Base-by-base conservation (phyloP, 2,113 vertebrate genomes). In the Sylvietta virens region DNA sequence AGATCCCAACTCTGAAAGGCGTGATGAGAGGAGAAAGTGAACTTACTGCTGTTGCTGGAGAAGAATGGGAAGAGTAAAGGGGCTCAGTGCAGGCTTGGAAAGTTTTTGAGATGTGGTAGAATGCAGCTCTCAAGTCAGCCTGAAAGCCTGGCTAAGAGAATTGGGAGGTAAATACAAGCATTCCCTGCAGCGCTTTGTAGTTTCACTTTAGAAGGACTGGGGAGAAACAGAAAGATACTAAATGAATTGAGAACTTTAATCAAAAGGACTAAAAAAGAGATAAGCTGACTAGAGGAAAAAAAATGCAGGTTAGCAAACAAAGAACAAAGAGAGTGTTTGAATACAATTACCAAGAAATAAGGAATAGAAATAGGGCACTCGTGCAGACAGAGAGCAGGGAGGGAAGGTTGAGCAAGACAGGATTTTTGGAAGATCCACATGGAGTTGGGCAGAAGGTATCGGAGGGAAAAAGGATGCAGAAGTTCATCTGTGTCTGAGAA, bases 221-320 rank as follows among this genome's bases (percentile, higher is more conserved):
- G 79, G 95, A 89, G 97, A 97, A 95, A 96, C 77, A 90, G 61
- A 94, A 95, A 96, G 73, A 90, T 95, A 95, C 89, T 97, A 95
- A 95, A 94, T 96, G 95, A 97, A 96, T 87, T 94, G 86, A 95
- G 84, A 97, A 96, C 94, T 97, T 97, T 96, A 97, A 97, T 97
- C 97, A 97, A 97, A 97, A 97, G 96, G 86, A 95, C 95, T 96
- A 94, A 96, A 96, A 96, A 95, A 96, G 93, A 95, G 96, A 96
- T 97, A 97, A 97, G 96, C 91, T 97, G 96, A 96, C 91, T 94
- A 92, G 91, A 92, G 76, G 27, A 78, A 85, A 94, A 89, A 88
- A 94, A 92, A 91, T 71, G 90, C 92, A 92, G 94, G 97, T 97
- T 96, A 97, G 97, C 93, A 97, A 97, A 96, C 86, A 97, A 97